Percentiles rank a stretch among this genome's conserved stretches.
These are phyloP conservation scores for Enoplosus armatus DNA, from an alignment of 2,797 vertebrate genomes.

Conservation along the genomic window DNA sequence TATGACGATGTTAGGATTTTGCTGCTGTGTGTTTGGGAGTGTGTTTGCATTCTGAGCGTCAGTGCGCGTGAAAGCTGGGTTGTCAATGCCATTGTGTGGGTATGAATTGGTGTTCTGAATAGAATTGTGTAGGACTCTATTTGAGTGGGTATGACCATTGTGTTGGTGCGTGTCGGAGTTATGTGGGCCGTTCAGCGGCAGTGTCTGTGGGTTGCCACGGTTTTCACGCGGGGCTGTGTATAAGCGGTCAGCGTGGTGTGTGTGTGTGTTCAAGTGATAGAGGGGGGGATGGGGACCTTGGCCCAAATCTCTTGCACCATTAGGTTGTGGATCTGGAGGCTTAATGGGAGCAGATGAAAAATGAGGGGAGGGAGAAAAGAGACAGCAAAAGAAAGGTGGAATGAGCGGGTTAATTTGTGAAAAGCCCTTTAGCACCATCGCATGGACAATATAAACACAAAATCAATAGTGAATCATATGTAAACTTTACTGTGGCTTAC, in stretches of 20 bases:
- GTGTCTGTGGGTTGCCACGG: slow-evolving; percentile 37
- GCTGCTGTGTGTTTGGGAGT: slow-evolving; percentile 56
- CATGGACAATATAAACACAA: slow-evolving; percentile 50
- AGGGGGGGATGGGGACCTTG: slow-evolving; percentile 67
- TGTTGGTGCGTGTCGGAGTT: slow-evolving; percentile 49
- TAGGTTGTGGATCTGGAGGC: slow-evolving; percentile 67
- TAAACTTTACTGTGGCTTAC: slow-evolving; percentile 73
- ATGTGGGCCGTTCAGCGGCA: slow-evolving; percentile 41
- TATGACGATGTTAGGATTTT: slow-evolving; percentile 80
- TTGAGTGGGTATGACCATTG: slow-evolving; percentile 59
- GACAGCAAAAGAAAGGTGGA: slow-evolving; percentile 55
- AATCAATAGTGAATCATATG: slow-evolving; percentile 60
- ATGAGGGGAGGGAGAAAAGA: slow-evolving; percentile 45
- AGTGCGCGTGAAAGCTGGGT: slow-evolving; percentile 61
- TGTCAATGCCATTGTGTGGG: slow-evolving; percentile 75
- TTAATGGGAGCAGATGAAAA: slow-evolving; percentile 66
- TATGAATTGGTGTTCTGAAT: slow-evolving; percentile 66
- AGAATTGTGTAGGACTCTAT: slow-evolving; percentile 54
- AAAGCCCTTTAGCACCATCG: slow-evolving; percentile 46
- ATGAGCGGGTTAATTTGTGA: slow-evolving; percentile 47
- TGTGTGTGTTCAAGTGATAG: slow-evolving; percentile 40
- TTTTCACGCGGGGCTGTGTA: slow-evolving; percentile 42
- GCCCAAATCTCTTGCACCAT: slow-evolving; percentile 54
- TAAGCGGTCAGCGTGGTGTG: slow-evolving; percentile 34
- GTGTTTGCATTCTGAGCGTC: slow-evolving; percentile 58